These are phyloP conservation scores for Pelodiscus sinensis DNA, from an alignment of 2,113 vertebrate genomes.

Conservation along the genomic window DNA sequence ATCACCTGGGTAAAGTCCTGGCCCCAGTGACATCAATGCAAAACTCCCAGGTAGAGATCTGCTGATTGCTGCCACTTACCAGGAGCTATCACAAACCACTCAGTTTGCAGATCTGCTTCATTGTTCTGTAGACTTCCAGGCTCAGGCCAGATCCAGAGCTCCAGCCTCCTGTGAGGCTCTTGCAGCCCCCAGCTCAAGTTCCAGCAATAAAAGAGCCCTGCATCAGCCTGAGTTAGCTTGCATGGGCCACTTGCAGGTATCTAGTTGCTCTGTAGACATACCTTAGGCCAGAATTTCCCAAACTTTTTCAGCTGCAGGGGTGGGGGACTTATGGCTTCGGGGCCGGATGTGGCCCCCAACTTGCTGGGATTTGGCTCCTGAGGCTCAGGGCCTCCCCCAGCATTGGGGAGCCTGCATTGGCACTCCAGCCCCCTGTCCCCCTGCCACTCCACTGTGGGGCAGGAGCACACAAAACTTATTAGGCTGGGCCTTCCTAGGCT, in stretches of 20 bases:
- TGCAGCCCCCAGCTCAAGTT: too few species aligned
- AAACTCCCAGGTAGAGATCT: neutral
- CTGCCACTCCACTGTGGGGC: too few species aligned
- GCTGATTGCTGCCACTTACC: neutral
- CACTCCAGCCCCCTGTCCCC: too few species aligned
- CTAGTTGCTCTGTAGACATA: neutral
- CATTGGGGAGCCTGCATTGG: too few species aligned
- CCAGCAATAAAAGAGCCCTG: neutral
- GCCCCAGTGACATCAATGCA: fast-evolving
- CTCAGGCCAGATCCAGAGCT: neutral
- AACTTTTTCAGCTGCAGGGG: too few species aligned
- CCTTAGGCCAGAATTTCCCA: neutral
- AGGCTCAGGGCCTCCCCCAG: too few species aligned
- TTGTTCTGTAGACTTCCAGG: neutral
- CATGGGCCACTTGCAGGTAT: neutral
- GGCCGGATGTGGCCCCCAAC: too few species aligned
- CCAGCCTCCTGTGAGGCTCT: neutral
- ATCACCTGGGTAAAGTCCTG: neutral
- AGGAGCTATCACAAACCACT: neutral
- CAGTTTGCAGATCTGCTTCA: neutral
- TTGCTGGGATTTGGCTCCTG: too few species aligned
- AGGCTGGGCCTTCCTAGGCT: too few species aligned
- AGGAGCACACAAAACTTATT: too few species aligned
- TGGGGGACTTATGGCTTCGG: too few species aligned
- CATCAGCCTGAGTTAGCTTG: neutral